Evolutionary conservation across 1,140 invertebrate genomes (phyloP).

Genomic region (Brachystomella parvula): DNA sequence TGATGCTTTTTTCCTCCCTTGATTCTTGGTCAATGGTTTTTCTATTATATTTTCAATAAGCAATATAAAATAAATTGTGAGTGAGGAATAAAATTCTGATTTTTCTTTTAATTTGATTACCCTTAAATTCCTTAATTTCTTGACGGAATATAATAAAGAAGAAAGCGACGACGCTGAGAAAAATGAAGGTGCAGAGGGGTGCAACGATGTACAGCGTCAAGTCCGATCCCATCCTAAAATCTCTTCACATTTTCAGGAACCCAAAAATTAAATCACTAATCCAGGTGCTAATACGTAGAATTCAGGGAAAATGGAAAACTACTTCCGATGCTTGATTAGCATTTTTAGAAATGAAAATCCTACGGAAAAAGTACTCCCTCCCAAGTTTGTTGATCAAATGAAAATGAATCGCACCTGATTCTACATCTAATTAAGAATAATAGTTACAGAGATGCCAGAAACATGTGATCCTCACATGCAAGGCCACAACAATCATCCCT

Average conservation of each 20-base stretch:
- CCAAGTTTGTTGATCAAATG: not conserved
- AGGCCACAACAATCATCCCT: not conserved
- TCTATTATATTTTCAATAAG: not conserved
- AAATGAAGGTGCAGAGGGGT: not conserved
- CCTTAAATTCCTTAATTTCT: constrained; percentile 15
- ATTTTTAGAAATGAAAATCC: too few species aligned
- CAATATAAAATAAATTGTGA: not conserved
- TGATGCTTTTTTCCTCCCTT: not conserved
- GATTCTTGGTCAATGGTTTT: not conserved
- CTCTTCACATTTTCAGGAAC: not conserved
- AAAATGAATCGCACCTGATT: not conserved
- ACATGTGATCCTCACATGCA: not conserved
- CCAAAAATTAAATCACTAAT: too few species aligned
- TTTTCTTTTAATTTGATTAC: not conserved
- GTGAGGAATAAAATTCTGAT: not conserved
- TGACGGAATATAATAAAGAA: constrained; percentile 6
- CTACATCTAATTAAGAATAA: not conserved
- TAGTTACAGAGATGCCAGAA: not conserved
- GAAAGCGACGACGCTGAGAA: constrained; percentile 5
- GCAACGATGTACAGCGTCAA: not conserved
- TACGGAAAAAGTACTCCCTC: not conserved
- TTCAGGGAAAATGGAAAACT: too few species aligned
- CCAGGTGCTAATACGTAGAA: too few species aligned
- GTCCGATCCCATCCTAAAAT: not conserved
- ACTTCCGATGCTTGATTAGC: too few species aligned